Base-by-base conservation (phyloP, 2,113 vertebrate species). In the Aptenodytes patagonicus region DNA sequence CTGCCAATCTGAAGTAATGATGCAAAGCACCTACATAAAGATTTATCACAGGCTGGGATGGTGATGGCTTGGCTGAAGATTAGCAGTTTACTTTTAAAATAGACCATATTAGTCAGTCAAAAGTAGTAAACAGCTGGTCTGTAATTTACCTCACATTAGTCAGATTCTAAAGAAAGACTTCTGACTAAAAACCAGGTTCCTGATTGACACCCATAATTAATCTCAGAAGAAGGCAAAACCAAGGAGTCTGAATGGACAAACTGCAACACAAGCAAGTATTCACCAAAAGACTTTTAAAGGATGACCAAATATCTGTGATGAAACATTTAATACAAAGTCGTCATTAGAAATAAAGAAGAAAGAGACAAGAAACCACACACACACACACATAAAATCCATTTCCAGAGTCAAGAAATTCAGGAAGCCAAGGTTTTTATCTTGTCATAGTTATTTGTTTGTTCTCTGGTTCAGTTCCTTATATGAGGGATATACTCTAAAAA, bases 191-290 rank as follows among this genome's bases (percentile, higher is more conserved):
- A 29, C 5, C 72, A 89, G 40, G 40, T n/a, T 95, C n/a, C 69
- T 82, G 70, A 71, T 89, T 72, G 71, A 51, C 40, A 83, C 3
- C 22, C 28, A 58, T 61, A 58, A 90, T 72, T 70, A 90, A 78
- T 77, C 15, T 85, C 54, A 52, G 64, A 75, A 77, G 71, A 16
- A 9, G 19, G 29, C 52, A 91, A 91, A 90, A 17, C 26, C 32
- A 49, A 64, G 40, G n/a, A 76, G 47, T 20, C 7, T 31, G 60
- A 83, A 66, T 83, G 78, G 42, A 90, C 51, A 90, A 96, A 93
- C 85, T 94, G 88, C 93, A 93, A 40, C 75, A 92, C 46, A 83
- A 95, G 75, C 90, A 92, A 88, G 17, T 55, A 77, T 90, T 92
- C 68, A 77, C 31, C 62, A 66, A 72, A 88, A 55, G 20, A 47